These are phyloP conservation scores for Caenorhabditis brenneri DNA, from an alignment of 1,140 invertebrate species.

Conservation along the genomic window DNA sequence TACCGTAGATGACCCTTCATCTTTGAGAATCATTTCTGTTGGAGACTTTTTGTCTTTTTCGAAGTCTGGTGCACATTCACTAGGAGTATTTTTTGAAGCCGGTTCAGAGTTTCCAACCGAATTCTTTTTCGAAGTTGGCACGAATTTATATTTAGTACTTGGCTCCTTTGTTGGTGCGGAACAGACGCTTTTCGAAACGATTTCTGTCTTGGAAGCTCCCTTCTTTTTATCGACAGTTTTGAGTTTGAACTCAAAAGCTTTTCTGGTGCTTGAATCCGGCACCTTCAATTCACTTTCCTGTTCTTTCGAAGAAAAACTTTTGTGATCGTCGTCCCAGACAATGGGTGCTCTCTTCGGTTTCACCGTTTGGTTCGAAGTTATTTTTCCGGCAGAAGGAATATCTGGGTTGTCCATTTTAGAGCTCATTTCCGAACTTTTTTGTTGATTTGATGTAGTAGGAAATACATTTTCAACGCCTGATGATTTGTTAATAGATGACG, in stretches of 20 bases:
- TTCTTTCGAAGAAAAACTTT: neutral
- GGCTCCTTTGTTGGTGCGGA: neutral
- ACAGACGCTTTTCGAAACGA: no score
- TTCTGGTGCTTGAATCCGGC: neutral
- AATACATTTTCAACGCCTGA: no score
- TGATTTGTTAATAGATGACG: neutral
- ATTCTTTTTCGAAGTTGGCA: neutral
- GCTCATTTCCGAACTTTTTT: no score
- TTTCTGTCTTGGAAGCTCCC: neutral
- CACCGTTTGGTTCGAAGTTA: neutral
- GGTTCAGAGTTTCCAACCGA: neutral
- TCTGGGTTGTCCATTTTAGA: no score
- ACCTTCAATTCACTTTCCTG: neutral
- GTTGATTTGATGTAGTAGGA: no score
- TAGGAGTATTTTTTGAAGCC: neutral
- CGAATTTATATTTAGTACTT: neutral
- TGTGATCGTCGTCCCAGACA: neutral
- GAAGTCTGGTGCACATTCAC: no score
- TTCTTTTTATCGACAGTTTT: neutral
- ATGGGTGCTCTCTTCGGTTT: neutral
- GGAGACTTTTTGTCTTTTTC: no score
- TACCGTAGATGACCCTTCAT: no score
- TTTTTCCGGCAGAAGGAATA: no score
- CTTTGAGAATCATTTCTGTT: no score
- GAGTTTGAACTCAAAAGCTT: neutral